Conservation (phyloP, 2,797 vertebrate genomes). For the Karalla daura region DNA sequence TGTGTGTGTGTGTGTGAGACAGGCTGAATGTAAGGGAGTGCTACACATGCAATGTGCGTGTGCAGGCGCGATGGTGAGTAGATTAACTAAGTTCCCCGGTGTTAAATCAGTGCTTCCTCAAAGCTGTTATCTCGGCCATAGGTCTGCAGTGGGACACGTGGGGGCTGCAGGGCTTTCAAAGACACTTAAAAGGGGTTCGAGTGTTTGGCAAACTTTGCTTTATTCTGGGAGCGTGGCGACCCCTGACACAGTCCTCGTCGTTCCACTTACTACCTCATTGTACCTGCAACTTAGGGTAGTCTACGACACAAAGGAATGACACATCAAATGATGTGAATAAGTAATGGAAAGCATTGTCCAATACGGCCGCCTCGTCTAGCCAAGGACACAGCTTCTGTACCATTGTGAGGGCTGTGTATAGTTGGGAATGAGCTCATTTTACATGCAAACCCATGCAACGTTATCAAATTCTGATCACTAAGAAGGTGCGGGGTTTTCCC, state of each 20-base stretch:
- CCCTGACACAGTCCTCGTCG: too few relatives aligned
- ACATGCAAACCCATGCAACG: too few relatives aligned
- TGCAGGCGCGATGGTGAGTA: neutral
- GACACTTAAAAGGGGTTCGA: constrained; percentile 26
- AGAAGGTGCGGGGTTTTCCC: too few relatives aligned
- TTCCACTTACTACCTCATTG: too few relatives aligned
- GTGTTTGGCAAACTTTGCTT: constrained; percentile 36
- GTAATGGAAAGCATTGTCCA: too few relatives aligned
- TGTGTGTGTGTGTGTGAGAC: constrained; percentile 8
- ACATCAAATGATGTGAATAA: neutral
- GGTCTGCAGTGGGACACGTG: constrained; percentile 46
- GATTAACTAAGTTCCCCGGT: constrained; percentile 34
- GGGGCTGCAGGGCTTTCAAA: constrained; percentile 49
- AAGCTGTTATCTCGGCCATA: constrained; percentile 42
- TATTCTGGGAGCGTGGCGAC: constrained; percentile 19
- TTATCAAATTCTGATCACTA: neutral
- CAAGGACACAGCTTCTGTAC: too few relatives aligned
- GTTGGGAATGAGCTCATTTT: too few relatives aligned
- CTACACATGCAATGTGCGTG: constrained; percentile 7
- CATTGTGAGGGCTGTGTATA: too few relatives aligned
- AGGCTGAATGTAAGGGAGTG: neutral
- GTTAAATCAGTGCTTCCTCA: constrained; percentile 50
- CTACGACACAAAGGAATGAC: constrained; percentile 11
- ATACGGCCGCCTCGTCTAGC: too few relatives aligned
- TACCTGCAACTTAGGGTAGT: constrained; percentile 13